Percentiles rank a stretch among this genome's conserved stretches.
Evolutionary conservation across 2,797 vertebrate genomes (phyloP).

Genomic region (Myotis findleyi): DNA sequence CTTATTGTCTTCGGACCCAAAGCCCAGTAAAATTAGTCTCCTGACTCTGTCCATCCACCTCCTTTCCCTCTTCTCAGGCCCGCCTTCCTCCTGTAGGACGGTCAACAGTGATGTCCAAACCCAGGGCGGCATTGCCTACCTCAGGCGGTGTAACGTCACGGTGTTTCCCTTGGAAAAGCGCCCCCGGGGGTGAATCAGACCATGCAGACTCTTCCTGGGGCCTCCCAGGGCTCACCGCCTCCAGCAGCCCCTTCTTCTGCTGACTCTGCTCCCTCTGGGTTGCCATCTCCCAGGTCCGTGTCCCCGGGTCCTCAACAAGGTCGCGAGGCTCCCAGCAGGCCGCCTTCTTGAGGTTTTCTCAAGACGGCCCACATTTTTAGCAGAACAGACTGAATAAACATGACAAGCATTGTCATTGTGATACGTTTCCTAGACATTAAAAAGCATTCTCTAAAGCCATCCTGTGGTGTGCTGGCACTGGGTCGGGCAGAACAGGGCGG

Average conservation of each 20-base stretch:
- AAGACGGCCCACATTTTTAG: background rate
- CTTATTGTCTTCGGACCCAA: accelerated
- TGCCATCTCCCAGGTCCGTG: background rate
- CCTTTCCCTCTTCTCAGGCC: background rate
- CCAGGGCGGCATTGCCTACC: too few species aligned
- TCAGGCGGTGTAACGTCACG: background rate
- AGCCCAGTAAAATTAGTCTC: background rate
- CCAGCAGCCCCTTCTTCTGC: background rate
- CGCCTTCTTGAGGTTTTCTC: background rate
- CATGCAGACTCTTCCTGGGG: background rate
- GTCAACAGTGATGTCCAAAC: accelerated
- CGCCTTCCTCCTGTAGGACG: background rate
- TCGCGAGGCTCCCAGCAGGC: background rate
- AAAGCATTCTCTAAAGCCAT: background rate
- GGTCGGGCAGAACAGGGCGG: background rate
- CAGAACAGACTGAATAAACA: background rate
- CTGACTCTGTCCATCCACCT: background rate
- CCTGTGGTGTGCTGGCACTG: background rate
- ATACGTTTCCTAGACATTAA: background rate
- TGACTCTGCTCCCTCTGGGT: background rate
- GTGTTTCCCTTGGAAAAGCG: background rate
- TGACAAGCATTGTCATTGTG: background rate
- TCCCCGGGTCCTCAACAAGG: background rate
- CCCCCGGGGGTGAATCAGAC: background rate
- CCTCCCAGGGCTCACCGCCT: background rate